Conservation (phyloP, 2,888 invertebrate species). For the Heterodera filipjevi region DNA sequence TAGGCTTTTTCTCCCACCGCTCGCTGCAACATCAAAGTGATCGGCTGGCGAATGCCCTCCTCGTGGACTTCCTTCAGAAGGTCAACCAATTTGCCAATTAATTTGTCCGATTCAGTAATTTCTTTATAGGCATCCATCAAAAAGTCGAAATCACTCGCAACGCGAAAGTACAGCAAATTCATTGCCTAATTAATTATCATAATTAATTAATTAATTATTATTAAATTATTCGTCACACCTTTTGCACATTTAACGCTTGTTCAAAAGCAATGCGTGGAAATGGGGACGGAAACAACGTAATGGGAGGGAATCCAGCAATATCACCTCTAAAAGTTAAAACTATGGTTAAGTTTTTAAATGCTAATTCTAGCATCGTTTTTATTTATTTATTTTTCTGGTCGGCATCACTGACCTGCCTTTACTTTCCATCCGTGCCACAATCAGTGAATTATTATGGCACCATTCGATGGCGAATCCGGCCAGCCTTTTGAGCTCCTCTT, state of each 20-base stretch:
- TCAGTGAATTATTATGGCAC: constrained; percentile 55
- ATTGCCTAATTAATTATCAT: constrained; percentile 43
- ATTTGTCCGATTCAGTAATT: constrained; percentile 59
- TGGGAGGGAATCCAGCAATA: constrained; percentile 56
- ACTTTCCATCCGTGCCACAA: constrained; percentile 53
- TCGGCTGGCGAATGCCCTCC: constrained; percentile 54
- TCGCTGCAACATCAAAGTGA: constrained; percentile 60
- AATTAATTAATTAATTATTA: not conserved
- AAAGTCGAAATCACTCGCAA: constrained; percentile 61
- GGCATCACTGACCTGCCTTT: too few species aligned
- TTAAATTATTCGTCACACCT: constrained; percentile 48
- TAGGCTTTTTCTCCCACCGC: constrained; percentile 30
- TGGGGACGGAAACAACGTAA: constrained; percentile 62
- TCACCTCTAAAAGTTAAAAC: constrained; percentile 53
- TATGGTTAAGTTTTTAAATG: too few species aligned
- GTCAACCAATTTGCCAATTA: constrained; percentile 57
- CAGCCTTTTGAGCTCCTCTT: not conserved
- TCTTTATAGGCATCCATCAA: constrained; percentile 53
- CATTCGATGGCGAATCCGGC: constrained; percentile 47
- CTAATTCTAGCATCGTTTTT: too few species aligned
- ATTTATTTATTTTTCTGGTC: too few species aligned
- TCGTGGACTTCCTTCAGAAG: constrained; percentile 52
- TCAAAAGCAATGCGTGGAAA: constrained; percentile 59
- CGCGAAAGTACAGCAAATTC: constrained; percentile 55
- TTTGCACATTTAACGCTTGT: constrained; percentile 57